phyloP scores from a whole-genome alignment of 2,113 vertebrate genomes.

The Myocastor coypus region DNA sequence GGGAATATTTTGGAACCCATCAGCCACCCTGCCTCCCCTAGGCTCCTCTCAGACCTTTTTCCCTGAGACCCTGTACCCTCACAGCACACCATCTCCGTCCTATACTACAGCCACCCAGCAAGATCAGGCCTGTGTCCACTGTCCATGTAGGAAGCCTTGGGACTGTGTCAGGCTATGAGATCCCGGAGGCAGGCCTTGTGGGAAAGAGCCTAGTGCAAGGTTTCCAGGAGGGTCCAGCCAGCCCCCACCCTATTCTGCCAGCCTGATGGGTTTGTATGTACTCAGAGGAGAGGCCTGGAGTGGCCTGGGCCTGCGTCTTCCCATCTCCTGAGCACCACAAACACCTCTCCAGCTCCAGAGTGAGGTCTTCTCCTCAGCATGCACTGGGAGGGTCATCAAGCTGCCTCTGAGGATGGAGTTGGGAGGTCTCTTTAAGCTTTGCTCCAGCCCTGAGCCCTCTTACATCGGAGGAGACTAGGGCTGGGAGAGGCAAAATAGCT shows the following conservation, averaged over 20 bases:
- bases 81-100: background rate
- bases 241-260: background rate
- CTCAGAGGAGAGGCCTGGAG: background rate
- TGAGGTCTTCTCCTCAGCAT: background rate
- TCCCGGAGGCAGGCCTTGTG: background rate
- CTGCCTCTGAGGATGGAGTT: background rate
- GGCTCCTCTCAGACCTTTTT: background rate
- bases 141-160: background rate
- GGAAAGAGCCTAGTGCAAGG: background rate
- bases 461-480: background rate
- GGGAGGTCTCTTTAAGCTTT: background rate
- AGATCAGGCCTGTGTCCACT: background rate
- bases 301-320: background rate
- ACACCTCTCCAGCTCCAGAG: background rate
- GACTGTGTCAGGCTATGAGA: background rate
- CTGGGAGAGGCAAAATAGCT: slow-evolving; percentile 16
- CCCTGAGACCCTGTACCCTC: background rate
- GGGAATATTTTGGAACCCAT: background rate
- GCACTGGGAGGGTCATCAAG: background rate
- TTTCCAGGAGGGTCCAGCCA: background rate
- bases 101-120: background rate
- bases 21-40: background rate
- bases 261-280: background rate
- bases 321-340: background rate
- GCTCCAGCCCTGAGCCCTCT: background rate